These are phyloP conservation scores for Callionymus lyra DNA, from an alignment of 2,113 vertebrate genomes.

Conservation along the genomic window DNA sequence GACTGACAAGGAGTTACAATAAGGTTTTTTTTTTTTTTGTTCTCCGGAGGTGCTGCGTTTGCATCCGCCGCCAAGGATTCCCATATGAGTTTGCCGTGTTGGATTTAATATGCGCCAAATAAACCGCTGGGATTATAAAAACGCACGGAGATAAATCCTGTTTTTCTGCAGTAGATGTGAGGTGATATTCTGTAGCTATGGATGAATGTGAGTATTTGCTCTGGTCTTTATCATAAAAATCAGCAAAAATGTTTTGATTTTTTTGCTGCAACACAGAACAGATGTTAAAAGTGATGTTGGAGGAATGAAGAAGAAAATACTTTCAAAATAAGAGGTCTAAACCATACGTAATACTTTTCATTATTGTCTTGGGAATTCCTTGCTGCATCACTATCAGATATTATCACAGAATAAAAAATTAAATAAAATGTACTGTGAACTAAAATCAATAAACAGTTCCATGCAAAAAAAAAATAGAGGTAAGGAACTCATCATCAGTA, in stretches of 20 bases:
- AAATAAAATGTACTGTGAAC: too few relatives aligned
- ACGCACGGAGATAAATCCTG: constrained; percentile 38
- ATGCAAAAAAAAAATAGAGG: too few relatives aligned
- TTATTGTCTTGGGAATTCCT: too few relatives aligned
- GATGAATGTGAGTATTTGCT: constrained; percentile 56
- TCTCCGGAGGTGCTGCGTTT: constrained; percentile 14
- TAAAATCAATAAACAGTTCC: too few relatives aligned
- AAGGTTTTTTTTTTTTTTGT: constrained; percentile 10
- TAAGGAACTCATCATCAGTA: too few relatives aligned
- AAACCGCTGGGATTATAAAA: constrained; percentile 46
- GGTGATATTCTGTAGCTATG: constrained; percentile 46
- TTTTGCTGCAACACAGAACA: too few relatives aligned
- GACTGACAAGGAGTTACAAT: constrained; percentile 17
- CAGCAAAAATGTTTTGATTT: too few relatives aligned
- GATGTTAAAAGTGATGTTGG: too few relatives aligned
- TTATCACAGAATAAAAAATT: too few relatives aligned
- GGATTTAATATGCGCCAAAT: constrained; percentile 33
- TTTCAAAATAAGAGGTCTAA: too few relatives aligned
- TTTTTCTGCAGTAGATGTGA: constrained; percentile 23
- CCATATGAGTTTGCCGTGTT: constrained; percentile 2
- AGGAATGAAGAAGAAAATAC: neutral
- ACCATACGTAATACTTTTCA: too few relatives aligned
- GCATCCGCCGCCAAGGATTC: neutral
- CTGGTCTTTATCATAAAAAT: neutral
- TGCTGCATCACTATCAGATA: too few relatives aligned